These are phyloP conservation scores for Chaenodraco wilsoni DNA, from an alignment of 2,797 vertebrate species.

Conservation along the genomic window DNA sequence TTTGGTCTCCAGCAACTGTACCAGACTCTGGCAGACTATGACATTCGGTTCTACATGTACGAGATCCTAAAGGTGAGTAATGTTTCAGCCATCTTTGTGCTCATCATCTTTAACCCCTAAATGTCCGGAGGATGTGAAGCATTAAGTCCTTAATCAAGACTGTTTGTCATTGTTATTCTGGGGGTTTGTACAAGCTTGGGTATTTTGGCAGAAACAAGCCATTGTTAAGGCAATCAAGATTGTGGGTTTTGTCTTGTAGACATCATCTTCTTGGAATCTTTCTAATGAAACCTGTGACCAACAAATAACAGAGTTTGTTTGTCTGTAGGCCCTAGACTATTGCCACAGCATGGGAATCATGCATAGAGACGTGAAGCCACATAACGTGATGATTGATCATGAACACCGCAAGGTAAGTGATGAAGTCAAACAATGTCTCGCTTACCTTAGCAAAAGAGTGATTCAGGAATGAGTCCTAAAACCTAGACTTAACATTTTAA, in stretches of 20 bases:
- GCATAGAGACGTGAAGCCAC: slow-evolving; percentile 97
- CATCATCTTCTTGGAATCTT: neutral
- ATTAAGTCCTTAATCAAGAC: neutral
- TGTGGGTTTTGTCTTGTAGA: neutral
- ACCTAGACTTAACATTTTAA: no score
- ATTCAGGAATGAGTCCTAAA: no score
- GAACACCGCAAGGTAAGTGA: slow-evolving; percentile 94
- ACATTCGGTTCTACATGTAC: slow-evolving; percentile 88
- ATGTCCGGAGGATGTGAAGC: neutral
- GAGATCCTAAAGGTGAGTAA: slow-evolving; percentile 85
- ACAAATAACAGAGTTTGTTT: neutral
- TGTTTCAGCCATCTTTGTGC: neutral
- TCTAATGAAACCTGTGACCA: neutral
- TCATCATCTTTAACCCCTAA: slow-evolving; percentile 11
- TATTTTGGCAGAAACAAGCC: neutral
- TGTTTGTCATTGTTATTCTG: no score
- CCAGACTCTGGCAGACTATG: slow-evolving; percentile 86
- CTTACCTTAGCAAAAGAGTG: no score
- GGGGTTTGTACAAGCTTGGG: neutral
- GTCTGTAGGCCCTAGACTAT: slow-evolving; percentile 90
- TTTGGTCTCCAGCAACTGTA: slow-evolving; percentile 82
- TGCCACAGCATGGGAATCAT: slow-evolving; percentile 99
- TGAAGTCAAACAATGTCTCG: no score
- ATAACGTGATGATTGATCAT: slow-evolving; percentile 98
- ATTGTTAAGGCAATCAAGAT: neutral